A percentile compares a stretch with the other conserved stretches of the same genome.
Conservation (phyloP, 2,797 vertebrate genomes). For the Pseudocheirus occidentalis region DNA sequence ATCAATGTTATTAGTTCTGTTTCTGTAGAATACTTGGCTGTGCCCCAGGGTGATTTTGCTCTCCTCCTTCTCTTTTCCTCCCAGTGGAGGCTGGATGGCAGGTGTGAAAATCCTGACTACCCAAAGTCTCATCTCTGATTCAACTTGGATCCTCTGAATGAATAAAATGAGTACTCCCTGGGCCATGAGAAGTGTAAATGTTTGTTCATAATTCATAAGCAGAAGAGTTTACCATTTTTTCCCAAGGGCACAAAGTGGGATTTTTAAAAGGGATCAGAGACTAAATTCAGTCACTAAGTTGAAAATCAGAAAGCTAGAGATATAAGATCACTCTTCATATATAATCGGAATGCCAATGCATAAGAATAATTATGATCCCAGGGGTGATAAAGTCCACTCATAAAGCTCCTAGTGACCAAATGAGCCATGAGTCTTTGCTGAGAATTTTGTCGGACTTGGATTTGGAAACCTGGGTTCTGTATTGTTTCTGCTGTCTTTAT, state of each 20-base stretch:
- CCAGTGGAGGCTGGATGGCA: not conserved
- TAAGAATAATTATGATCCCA: not conserved
- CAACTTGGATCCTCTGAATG: not conserved
- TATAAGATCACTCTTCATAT: not conserved
- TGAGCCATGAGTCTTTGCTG: not conserved
- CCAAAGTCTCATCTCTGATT: not conserved
- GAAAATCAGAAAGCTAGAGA: not conserved
- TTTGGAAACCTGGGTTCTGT: not conserved
- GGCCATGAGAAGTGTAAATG: conserved; percentile 11
- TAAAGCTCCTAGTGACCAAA: not conserved
- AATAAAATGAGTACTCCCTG: not conserved
- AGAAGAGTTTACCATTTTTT: conserved; percentile 41
- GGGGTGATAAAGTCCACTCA: not conserved
- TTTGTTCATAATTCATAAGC: not conserved
- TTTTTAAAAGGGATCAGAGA: conserved; percentile 9
- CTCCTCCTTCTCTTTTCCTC: not conserved
- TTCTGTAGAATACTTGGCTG: not conserved
- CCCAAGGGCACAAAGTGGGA: not conserved
- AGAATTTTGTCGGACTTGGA: conserved; percentile 46
- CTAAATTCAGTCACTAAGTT: not conserved
- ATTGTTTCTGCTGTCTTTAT: not conserved
- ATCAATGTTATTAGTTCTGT: not conserved
- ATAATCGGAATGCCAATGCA: not conserved
- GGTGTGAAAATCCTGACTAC: not conserved
- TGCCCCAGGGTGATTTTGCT: not conserved